Base-by-base conservation (phyloP, 2,113 vertebrate species). In the Potamarius usumacintae region DNA sequence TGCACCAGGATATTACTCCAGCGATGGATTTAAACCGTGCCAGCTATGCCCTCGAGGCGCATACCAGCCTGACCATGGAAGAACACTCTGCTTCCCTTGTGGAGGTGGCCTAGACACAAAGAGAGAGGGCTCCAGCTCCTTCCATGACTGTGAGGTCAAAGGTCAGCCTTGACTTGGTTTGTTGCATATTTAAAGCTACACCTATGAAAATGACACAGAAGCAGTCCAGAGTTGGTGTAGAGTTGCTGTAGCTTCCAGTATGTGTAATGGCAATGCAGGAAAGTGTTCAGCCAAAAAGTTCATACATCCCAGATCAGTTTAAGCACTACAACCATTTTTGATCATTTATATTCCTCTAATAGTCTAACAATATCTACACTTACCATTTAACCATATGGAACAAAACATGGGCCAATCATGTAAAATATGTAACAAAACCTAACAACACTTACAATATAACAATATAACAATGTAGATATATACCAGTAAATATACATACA, bases 121-220 rank as follows among this genome's bases (percentile, higher is more conserved):
- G 92, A 96, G 96, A 0, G 98, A 99, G 71, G 98, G 97, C 11
- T 96, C 98, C 88, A 92, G 95, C 91, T 97, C 97, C 89, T 99
- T 99, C 93, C 97, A 98, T 82, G 98, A 99, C 93, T 99, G 98
- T 18, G 98, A 99, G 91, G 96, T 98, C 91, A 99, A 98, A 96
- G 98, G 98, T 99, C 86, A 91, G 78, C 8, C 42, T 63, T 30
- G 7, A 48, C 52, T 71, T 63, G 14, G 34, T 74, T 87, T 81
- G 22, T n/a, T 79, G 17, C 18, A 53, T 81, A 8, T 12, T 67
- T 86, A 55, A 52, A 15, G n/a, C 20, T 5, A 10, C 5, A 52
- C 42, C 42, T 52, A 15, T 53, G 48, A 77, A 77, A 52, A 77
- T 30, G 7, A 42, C 30, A 42, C 27, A 30, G n/a, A 69, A 18